Base-by-base conservation (phyloP, 2,888 invertebrate genomes). In the Platypus cylindrus region DNA sequence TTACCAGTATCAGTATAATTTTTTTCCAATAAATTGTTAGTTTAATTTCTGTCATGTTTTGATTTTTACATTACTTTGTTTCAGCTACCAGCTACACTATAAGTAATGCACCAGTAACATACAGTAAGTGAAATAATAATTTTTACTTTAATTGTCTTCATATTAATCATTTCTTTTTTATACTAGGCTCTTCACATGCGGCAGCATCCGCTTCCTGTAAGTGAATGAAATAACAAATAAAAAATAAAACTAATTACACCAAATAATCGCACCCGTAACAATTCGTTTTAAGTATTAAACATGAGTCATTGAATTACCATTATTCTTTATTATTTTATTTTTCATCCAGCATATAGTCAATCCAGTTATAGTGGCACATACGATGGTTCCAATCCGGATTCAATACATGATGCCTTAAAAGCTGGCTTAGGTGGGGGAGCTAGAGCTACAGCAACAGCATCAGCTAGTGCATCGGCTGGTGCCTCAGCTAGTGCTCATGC, bases 121-220 rank as follows among this genome's bases (percentile, higher is more conserved):
- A n/a, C n/a, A n/a, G n/a, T n/a, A n/a, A n/a, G n/a, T n/a, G n/a
- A n/a, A n/a, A n/a, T n/a, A n/a, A n/a, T n/a, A n/a, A n/a, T n/a
- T n/a, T n/a, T n/a, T n/a, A n/a, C n/a, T n/a, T n/a, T n/a, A n/a
- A n/a, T n/a, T n/a, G n/a, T n/a, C n/a, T n/a, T n/a, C n/a, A n/a
- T n/a, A n/a, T n/a, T n/a, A n/a, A n/a, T n/a, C n/a, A 15, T 34
- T 17, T 20, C 26, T 34, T 32, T 28, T 31, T 23, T 29, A 28
- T 47, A 47, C n/a, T 31, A 48, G 48, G 48, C 41, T 41, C 45
- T 32, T 45, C 48, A 4, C 44, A 46, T 18, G 43, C 47, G 12
- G 40, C 48, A 29, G 33, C 48, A 3, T 38, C 40, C 12, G 33
- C 46, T 12, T 45, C 47, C 34, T 38, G 48, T 48, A 39, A 45